Evolutionary conservation across 2,888 invertebrate species (phyloP), one percentile per base, ranked within the genome.

Genomic region (Drosophila leonis): DNA sequence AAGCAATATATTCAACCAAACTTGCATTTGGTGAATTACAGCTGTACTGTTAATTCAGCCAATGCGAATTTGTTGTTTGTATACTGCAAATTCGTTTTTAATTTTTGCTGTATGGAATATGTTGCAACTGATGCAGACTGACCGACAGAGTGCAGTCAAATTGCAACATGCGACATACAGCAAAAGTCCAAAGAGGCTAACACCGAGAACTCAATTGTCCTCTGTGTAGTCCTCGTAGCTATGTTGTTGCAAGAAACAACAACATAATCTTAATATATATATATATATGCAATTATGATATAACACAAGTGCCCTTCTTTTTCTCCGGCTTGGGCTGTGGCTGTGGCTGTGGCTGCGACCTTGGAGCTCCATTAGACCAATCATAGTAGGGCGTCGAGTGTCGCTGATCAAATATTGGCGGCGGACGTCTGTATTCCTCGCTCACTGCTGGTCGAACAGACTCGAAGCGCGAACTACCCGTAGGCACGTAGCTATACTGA

Each of bases 271-370:
- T 15, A 12, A 52, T 35, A 35, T 35, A 33, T 51, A 52, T 35
- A 35, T 31, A 46, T 31, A 52, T 35, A 35, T 31, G 46, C 35
- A 74, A 41, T 78, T 83, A 83, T 67, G 69, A 75, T 65, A 83
- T 71, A 52, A 73, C 57, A 59, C 83, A 83, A 8, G 0, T 63
- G 44, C 27, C 57, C 33, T 77, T 60, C 46, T 77, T 77, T 12
- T 69, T 78, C 39, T 56, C 5, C 5, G 59, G 59, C 35, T 59
- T 15, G 4, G 64, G 54, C 54, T 39, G 15, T n/a, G 70, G 56
- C 13, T 8, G n/a, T 2, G 33, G 52, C n/a, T 15, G 20, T 2
- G 29, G 54, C 6, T 49, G 41, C 3, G 48, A 52, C 13, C 39
- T 33, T 9, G 57, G 48, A 29, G 4, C 4, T 24, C 8, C 13